A percentile compares a stretch with the other conserved stretches of the same genome.
Conservation (phyloP, 2,113 vertebrate genomes). For the Pomatorhinus ruficollis region DNA sequence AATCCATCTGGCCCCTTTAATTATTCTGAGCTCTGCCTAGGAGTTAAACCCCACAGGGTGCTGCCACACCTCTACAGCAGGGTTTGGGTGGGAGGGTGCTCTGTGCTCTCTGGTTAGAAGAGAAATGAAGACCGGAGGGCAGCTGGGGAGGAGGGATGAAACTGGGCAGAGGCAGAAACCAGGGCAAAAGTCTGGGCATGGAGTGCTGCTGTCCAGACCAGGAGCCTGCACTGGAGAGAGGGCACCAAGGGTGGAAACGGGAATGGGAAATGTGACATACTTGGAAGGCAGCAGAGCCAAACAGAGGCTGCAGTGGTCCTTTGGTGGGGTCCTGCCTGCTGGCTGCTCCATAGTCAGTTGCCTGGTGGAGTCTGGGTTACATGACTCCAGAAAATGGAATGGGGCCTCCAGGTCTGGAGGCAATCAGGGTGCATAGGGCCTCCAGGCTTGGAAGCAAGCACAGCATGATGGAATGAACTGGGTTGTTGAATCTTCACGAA, state of each 20-base stretch:
- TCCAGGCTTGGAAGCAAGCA: background rate
- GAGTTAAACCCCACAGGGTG: conserved; percentile 3
- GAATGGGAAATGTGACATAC: background rate
- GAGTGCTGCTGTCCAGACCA: accelerated
- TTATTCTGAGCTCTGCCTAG: background rate
- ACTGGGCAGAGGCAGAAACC: background rate
- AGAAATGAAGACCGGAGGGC: background rate
- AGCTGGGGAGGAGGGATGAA: background rate
- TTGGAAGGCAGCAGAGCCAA: background rate
- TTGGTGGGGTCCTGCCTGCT: background rate
- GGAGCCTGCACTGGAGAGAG: background rate
- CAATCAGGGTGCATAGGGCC: background rate
- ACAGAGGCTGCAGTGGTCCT: background rate
- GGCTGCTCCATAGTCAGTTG: background rate
- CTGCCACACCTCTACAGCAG: conserved; percentile 21
- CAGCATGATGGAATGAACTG: accelerated
- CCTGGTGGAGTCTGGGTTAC: background rate
- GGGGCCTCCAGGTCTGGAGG: background rate
- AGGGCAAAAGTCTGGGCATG: background rate
- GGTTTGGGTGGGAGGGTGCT: conserved; percentile 19
- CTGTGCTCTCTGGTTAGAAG: background rate
- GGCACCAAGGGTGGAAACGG: accelerated
- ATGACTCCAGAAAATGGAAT: background rate
- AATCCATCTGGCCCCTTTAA: conserved; percentile 37
- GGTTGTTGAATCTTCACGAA: background rate